Base-by-base conservation (phyloP, 1,140 invertebrate species). In the Listronotus bonariensis region DNA sequence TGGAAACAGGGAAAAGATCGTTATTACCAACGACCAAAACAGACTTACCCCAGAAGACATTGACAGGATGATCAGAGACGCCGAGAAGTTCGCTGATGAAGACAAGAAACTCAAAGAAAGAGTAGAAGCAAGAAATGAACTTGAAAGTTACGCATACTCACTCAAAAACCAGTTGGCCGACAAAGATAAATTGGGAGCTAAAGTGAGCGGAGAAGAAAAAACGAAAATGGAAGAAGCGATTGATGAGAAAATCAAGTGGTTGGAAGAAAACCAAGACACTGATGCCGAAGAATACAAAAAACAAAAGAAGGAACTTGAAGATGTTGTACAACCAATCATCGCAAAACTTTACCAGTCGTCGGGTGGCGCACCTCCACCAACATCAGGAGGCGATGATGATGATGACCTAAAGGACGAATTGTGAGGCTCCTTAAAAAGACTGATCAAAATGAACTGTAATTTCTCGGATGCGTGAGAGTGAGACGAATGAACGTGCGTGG, bases 21-120 rank as follows among this genome's bases (percentile, higher is more conserved):
- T 97, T 52, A 99, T 99, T 75, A 98, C 97, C 62, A 98, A 99
- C 73, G 96, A 99, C 76, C 95, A 99, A 79, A 98, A 98, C 81
- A 86, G 97, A 63, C 75, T 99, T 26, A 96, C 95, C 14, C 96
- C 96, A 18, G 97, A 99, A 76, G 96, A 99, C 73, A 99, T 99
- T 73, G 96, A 99, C 74, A 86, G 94, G 43, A 99, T 99, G 97
- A 97, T 99, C 76, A 95, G 93, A 78, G 97, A 99, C 75, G 96
- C 96, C 4, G 97, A 99, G 81, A 96, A 96, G 77, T 99, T 98
- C 80, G 95, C 96, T 18, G 96, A 99, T 75, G 97, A 99, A 70
- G 97, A 99, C 79, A 97, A 97, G 82, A 96, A 95, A 82, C 81
- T 97, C 38, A 99, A 99, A 82, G 96, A 99, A 78, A 85, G 90